Conservation (phyloP, 2,113 vertebrate species). For the Mirounga angustirostris region DNA sequence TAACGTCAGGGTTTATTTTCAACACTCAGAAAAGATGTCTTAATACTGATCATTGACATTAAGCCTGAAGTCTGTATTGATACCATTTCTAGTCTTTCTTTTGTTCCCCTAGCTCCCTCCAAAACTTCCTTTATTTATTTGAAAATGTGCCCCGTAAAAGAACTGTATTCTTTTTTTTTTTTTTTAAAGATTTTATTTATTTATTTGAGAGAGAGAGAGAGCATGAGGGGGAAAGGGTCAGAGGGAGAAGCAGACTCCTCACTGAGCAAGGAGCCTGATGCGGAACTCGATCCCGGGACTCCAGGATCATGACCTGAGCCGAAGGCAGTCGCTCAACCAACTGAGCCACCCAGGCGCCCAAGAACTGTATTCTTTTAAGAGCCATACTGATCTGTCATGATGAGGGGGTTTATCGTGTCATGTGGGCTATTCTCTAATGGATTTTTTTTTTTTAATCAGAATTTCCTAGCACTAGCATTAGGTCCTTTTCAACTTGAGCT, state of each 20-base stretch:
- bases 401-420: neutral
- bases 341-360: neutral
- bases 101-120: neutral
- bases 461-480: neutral
- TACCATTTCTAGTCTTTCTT: neutral
- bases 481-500: neutral
- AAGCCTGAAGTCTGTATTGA: neutral
- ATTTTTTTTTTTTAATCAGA: neutral
- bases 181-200: no score
- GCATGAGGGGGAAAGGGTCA: no score
- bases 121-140: neutral
- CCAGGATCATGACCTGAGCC: no score
- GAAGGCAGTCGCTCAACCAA: no score
- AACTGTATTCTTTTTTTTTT: neutral
- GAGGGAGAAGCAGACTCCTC: no score
- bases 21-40: constrained; percentile 13
- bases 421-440: neutral
- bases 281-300: no score
- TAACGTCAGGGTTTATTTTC: neutral
- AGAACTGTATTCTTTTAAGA: neutral
- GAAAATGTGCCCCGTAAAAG: neutral
- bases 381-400: neutral
- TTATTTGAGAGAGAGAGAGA: no score
- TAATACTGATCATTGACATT: neutral
- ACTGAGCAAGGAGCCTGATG: no score